Percentiles rank a stretch among this genome's conserved stretches.
These are phyloP conservation scores for Corythornis madagascariensis DNA, from an alignment of 2,113 vertebrate genomes.

Conservation along the genomic window DNA sequence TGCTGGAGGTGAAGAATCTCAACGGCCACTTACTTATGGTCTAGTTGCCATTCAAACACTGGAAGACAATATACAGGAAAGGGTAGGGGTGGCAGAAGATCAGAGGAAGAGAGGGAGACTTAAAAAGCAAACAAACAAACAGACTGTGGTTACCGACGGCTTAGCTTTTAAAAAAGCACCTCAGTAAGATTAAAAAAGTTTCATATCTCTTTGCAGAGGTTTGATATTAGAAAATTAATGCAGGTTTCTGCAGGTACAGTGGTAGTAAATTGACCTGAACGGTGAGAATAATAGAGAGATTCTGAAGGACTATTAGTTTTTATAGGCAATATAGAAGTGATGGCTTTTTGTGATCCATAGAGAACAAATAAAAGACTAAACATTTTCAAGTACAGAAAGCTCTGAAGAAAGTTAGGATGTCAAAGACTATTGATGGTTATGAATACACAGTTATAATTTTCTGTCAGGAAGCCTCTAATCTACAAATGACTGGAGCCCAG, in stretches of 20 bases:
- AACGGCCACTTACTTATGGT: background rate
- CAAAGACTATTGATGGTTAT: background rate
- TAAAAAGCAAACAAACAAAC: background rate
- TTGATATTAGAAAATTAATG: background rate
- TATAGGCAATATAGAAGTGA: background rate
- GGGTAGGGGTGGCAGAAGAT: background rate
- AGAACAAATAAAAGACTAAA: background rate
- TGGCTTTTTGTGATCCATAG: background rate
- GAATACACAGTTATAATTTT: background rate
- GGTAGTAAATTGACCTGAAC: background rate
- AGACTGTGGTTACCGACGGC: accelerated
- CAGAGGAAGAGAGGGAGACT: background rate
- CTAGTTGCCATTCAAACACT: background rate
- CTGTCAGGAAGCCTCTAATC: background rate
- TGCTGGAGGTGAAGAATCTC: background rate
- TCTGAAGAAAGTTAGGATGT: background rate
- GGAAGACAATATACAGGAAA: background rate
- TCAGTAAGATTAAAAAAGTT: background rate
- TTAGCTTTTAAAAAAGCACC: background rate
- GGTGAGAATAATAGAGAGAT: background rate
- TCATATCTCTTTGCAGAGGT: background rate
- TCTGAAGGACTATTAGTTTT: background rate
- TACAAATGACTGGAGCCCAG: background rate
- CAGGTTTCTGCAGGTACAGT: background rate
- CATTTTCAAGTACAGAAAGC: background rate